Evolutionary conservation across 2,797 vertebrate species (phyloP), one percentile per base, ranked within the genome.

Genomic region (Tinamus major): DNA sequence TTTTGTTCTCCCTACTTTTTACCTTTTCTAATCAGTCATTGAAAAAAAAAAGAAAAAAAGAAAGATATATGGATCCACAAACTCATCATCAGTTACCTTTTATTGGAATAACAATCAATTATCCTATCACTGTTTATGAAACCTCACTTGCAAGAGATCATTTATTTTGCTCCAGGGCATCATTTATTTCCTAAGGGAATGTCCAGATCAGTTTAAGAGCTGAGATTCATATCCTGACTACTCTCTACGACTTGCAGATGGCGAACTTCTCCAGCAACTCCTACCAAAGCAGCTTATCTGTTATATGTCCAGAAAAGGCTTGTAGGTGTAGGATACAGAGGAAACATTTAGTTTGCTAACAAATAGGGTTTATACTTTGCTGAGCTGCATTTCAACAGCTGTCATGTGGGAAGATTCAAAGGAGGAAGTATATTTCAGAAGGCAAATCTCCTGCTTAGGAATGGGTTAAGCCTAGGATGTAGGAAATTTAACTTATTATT

Each of bases 101-200:
- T 78, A 95, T 55, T 94, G 75, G 79, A 75, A 78, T 82, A 63
- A 70, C 61, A 90, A 93, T 91, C 93, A 95, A 87, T 93, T 94
- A 93, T 86, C 58, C 61, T 24, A 46, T 87, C 85, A 70, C 55
- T 21, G 39, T n/a, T 55, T 69, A 67, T 74, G 74, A 92, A 85
- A 92, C n/a, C 85, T 44, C 78, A 74, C 55, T 83, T 86, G 69
- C 8, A 23, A 82, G 58, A 76, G 75, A 80, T 94, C 76, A 83
- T 94, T 94, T 89, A 91, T 87, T 95, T 95, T 63, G 70, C 92
- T 89, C 78, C 44, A 69, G 91, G 90, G 85, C 46, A 82, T 77
- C 74, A 85, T 95, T 94, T 93, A 89, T 94, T 87, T 96, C 79
- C 64, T 80, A 42, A 72, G 27, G 17, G 85, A 79, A 88, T 87